Evolutionary conservation across 2,888 invertebrate species (phyloP).

Genomic region (Halictus quadricinctus): DNA sequence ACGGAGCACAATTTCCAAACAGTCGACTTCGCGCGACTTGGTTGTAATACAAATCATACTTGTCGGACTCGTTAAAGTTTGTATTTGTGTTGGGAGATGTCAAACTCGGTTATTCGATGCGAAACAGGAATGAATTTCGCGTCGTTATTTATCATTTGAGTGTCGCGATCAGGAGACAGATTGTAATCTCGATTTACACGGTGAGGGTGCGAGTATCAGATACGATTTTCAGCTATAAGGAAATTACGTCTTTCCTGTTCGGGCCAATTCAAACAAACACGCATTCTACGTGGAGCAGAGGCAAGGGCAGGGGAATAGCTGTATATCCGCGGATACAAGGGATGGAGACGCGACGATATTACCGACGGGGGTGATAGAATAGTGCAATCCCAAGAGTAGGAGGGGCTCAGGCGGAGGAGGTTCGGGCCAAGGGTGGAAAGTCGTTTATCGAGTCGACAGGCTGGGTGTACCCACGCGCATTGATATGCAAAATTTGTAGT

Average conservation of each 20-base stretch:
- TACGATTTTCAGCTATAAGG: conserved; percentile 29
- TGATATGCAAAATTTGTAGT: conserved; percentile 78
- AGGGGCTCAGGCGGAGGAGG: background rate
- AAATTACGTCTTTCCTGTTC: conserved; percentile 21
- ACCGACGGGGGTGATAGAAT: conserved; percentile 40
- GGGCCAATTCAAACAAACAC: conserved; percentile 15
- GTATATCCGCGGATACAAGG: conserved; percentile 31
- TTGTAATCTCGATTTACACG: background rate
- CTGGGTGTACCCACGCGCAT: conserved; percentile 70
- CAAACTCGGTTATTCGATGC: background rate
- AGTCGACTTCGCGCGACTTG: background rate
- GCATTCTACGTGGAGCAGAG: background rate
- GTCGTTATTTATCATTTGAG: background rate
- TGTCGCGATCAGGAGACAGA: background rate
- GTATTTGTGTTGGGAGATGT: background rate
- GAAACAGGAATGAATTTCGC: background rate
- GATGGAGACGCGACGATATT: conserved; percentile 37
- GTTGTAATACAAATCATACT: background rate
- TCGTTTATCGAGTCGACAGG: conserved; percentile 74
- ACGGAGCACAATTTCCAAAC: background rate
- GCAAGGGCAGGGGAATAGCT: background rate
- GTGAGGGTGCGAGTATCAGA: background rate
- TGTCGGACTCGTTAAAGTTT: background rate
- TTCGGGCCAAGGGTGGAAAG: conserved; percentile 39
- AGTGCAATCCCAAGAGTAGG: conserved; percentile 30